Conservation (phyloP, 1,140 invertebrate species). For the Scaptomyza graminum region DNA sequence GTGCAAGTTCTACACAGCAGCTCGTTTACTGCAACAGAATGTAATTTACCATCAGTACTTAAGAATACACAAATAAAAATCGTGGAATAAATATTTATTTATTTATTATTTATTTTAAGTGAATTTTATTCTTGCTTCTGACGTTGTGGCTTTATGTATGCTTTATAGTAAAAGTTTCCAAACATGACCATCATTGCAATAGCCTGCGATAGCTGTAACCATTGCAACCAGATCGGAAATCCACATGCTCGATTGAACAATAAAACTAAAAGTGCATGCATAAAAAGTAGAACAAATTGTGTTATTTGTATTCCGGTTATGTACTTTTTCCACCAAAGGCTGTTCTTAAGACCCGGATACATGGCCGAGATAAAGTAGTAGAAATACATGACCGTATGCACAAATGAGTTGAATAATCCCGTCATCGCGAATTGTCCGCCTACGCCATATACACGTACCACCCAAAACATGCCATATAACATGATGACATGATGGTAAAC, state of each 20-base stretch:
- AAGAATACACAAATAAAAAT: too few species aligned
- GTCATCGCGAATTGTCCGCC: conserved; percentile 89
- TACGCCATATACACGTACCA: conserved; percentile 45
- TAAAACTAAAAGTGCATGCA: conserved; percentile 87
- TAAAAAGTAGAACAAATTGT: conserved; percentile 89
- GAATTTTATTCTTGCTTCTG: conserved; percentile 19
- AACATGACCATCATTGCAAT: conserved; percentile 90
- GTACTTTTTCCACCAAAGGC: conserved; percentile 93
- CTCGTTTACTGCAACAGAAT: too few species aligned
- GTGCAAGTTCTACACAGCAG: too few species aligned
- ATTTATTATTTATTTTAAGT: conserved; percentile 1
- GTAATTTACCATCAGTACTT: too few species aligned
- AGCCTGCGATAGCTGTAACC: conserved; percentile 83
- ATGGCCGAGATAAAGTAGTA: conserved; percentile 90
- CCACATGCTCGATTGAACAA: conserved; percentile 87
- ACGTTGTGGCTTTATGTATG: conserved; percentile 36
- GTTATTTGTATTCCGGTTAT: conserved; percentile 90
- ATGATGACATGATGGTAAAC: conserved; percentile 91
- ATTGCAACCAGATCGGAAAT: conserved; percentile 86
- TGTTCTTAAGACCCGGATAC: conserved; percentile 87
- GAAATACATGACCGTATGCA: conserved; percentile 91
- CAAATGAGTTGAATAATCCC: conserved; percentile 89
- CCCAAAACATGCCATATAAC: neutral
- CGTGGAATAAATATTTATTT: too few species aligned
- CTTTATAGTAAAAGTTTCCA: conserved; percentile 89